phyloP scores from a whole-genome alignment of 2,888 invertebrate species.

The Conistra vaccinii region DNA sequence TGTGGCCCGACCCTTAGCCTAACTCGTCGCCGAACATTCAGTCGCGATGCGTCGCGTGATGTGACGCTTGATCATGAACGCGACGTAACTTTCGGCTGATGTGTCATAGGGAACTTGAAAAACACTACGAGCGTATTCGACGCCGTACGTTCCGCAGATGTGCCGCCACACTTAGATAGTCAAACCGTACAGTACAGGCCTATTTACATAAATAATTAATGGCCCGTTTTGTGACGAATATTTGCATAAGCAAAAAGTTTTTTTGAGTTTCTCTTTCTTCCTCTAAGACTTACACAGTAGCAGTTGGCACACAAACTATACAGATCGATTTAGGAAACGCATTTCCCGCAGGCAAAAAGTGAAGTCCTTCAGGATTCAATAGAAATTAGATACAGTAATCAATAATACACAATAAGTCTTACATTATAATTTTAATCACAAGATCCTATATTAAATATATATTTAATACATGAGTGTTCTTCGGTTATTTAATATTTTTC shows the following conservation, averaged over 20 bases:
- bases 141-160: no score
- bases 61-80: no score
- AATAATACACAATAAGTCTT: slow-evolving; percentile 52
- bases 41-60: no score
- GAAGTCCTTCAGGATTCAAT: slow-evolving; percentile 31
- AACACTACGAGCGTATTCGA: no score
- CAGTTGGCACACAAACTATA: slow-evolving; percentile 13
- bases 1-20: no score
- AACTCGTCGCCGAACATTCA: no score
- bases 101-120: no score
- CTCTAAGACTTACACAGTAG: not conserved
- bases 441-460: slow-evolving; percentile 44
- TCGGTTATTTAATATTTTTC: slow-evolving; percentile 32
- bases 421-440: slow-evolving; percentile 57
- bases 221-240: slow-evolving; percentile 11
- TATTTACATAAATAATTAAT: not conserved
- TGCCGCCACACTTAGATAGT: no score
- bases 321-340: not conserved
- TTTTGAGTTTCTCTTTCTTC: not conserved
- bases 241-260: not conserved
- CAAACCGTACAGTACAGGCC: not conserved
- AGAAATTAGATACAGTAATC: slow-evolving; percentile 39
- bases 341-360: slow-evolving; percentile 25
- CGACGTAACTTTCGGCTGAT: no score
- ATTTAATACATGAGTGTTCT: slow-evolving; percentile 26